Percentiles rank a stretch among this genome's conserved stretches.
Evolutionary conservation across 2,113 vertebrate species (phyloP).

Genomic region (Pomatostomus ruficeps): DNA sequence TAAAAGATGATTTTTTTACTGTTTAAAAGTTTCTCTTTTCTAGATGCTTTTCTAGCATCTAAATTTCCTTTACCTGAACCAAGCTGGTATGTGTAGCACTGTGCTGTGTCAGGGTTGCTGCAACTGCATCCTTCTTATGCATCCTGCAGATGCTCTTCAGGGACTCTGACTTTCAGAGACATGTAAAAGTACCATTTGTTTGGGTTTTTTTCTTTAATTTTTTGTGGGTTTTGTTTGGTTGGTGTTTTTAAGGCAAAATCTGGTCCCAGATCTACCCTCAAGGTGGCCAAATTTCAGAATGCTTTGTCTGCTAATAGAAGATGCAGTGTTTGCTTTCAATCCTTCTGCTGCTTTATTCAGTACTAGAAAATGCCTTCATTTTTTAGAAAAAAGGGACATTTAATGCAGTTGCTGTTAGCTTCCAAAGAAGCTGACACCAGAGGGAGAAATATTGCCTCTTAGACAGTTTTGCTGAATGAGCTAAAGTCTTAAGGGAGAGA

Average conservation of each 20-base stretch:
- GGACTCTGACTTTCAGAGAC: background rate
- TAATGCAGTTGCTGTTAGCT: background rate
- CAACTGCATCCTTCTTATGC: background rate
- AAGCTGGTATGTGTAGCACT: background rate
- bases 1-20: background rate
- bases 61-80: background rate
- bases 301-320: background rate
- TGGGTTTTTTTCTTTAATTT: fast-evolving
- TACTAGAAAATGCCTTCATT: background rate
- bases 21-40: background rate
- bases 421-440: background rate
- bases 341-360: background rate
- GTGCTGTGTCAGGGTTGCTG: background rate
- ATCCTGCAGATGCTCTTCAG: background rate
- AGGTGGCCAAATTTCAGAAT: background rate
- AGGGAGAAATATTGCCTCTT: background rate
- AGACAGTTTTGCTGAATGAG: background rate
- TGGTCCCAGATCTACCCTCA: background rate
- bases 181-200: background rate
- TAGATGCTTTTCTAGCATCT: background rate
- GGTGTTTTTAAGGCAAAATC: background rate
- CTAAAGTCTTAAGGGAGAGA: background rate
- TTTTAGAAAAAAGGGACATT: background rate
- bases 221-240: background rate
- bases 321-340: background rate